phyloP scores from a whole-genome alignment of 2,888 invertebrate species.

The Drosophila anomalata region DNA sequence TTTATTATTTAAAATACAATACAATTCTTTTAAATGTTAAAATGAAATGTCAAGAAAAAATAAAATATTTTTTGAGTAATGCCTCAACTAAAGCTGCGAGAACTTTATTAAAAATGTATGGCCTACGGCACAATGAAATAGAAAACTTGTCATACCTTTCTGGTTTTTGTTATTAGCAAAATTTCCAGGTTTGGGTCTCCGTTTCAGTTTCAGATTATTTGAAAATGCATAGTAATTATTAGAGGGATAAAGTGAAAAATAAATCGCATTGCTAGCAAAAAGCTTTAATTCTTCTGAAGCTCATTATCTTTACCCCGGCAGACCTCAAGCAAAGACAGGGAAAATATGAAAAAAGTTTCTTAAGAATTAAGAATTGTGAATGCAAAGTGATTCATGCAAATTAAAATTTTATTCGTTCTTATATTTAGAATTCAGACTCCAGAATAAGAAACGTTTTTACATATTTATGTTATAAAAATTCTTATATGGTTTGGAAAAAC shows the following conservation, averaged over 20 bases:
- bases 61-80: too few relatives aligned
- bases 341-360: conserved; percentile 71
- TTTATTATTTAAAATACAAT: too few relatives aligned
- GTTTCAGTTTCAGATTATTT: conserved; percentile 61
- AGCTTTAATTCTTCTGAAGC: conserved; percentile 77
- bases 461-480: too few relatives aligned
- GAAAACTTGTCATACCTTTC: not conserved
- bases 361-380: conserved; percentile 61
- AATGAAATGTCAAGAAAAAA: too few relatives aligned
- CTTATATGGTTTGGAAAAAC: not conserved
- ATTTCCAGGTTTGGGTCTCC: conserved; percentile 11
- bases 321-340: conserved; percentile 49
- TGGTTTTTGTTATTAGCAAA: not conserved
- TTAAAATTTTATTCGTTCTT: conserved; percentile 48
- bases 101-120: not conserved
- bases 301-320: conserved; percentile 63
- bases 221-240: conserved; percentile 9
- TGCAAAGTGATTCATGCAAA: conserved; percentile 69
- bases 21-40: too few relatives aligned
- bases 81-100: too few relatives aligned
- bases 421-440: not conserved
- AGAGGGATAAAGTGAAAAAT: conserved; percentile 15
- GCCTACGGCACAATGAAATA: not conserved
- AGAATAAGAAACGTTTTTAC: too few relatives aligned
- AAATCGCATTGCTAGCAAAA: conserved; percentile 45